These are phyloP conservation scores for Bombus pyrosoma DNA, from an alignment of 1,140 invertebrate species.

Conservation along the genomic window DNA sequence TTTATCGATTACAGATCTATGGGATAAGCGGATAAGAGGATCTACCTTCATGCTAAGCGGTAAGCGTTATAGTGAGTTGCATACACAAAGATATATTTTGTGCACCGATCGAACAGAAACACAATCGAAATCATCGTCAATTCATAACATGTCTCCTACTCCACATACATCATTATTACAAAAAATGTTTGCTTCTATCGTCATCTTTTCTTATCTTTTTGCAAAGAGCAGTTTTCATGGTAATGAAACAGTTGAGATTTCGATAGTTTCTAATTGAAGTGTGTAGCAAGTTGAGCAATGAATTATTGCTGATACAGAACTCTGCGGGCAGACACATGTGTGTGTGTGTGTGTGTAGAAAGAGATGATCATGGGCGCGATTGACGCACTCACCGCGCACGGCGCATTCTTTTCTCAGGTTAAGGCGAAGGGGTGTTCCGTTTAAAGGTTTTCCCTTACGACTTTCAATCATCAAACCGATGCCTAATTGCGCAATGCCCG, in stretches of 20 bases:
- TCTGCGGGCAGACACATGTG: slow-evolving; percentile 29
- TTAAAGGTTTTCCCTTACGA: slow-evolving; percentile 88
- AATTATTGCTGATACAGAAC: slow-evolving; percentile 81
- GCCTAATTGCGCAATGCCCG: slow-evolving; percentile 93
- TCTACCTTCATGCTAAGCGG: background rate
- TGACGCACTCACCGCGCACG: slow-evolving; percentile 90
- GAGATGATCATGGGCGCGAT: slow-evolving; percentile 79
- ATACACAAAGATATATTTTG: background rate
- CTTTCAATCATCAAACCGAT: slow-evolving; percentile 94
- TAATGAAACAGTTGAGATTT: slow-evolving; percentile 2
- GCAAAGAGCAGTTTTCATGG: background rate
- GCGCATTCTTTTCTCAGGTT: slow-evolving; percentile 97
- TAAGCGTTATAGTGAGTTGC: background rate
- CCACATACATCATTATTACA: background rate
- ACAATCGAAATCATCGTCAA: background rate
- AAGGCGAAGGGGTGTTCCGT: slow-evolving; percentile 94
- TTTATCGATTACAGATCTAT: slow-evolving; percentile 40
- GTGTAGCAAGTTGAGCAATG: slow-evolving; percentile 69
- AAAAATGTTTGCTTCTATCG: background rate
- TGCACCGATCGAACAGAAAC: background rate
- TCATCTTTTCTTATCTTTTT: background rate
- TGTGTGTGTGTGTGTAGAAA: slow-evolving; percentile 76
- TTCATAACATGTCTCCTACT: background rate
- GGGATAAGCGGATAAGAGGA: background rate
- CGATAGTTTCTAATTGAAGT: slow-evolving; percentile 50